phyloP scores from a whole-genome alignment of 2,113 vertebrate species.

The Myiozetetes cayanensis region DNA sequence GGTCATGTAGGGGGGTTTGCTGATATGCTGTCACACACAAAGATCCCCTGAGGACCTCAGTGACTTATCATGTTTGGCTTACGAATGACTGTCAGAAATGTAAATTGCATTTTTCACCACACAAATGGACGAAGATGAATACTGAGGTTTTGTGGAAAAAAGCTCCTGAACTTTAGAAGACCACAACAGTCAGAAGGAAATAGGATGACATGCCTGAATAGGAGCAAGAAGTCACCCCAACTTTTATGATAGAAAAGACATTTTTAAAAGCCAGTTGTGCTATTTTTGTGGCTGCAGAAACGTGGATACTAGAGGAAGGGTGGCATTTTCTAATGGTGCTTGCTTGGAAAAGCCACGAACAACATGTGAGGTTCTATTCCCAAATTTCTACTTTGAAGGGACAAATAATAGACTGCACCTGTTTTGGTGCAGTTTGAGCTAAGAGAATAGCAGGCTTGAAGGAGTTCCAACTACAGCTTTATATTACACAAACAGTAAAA shows the following conservation, averaged over 20 bases:
- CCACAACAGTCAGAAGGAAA: neutral
- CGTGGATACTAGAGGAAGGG: neutral
- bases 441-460: neutral
- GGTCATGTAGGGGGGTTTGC: no score
- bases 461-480: neutral
- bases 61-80: neutral
- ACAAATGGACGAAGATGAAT: neutral
- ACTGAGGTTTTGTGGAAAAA: neutral
- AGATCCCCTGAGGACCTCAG: neutral
- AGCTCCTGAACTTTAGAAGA: neutral
- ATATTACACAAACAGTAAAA: neutral
- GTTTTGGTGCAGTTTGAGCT: neutral
- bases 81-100: neutral
- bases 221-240: neutral
- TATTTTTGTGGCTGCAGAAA: neutral
- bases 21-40: no score
- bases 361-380: neutral
- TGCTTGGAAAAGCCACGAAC: neutral
- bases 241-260: neutral
- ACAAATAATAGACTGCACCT: neutral
- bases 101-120: neutral
- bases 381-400: neutral
- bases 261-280: neutral
- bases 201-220: neutral
- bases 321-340: neutral